Base-by-base conservation (phyloP, 2,888 invertebrate species). In the Mythimna ferrago region DNA sequence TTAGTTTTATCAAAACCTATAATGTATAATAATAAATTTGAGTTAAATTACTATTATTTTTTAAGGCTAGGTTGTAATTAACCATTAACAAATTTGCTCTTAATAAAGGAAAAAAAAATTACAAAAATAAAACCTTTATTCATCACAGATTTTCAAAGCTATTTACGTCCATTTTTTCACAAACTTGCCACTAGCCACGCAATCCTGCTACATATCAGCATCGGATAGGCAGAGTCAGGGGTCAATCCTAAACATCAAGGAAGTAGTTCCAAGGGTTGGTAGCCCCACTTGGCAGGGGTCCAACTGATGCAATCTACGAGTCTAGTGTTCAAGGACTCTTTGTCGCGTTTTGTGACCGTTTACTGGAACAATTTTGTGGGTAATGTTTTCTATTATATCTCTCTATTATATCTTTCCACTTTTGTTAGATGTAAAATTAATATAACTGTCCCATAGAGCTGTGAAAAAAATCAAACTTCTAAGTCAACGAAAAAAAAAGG, bases 271-370 rank as follows among this genome's bases (percentile, higher is more conserved):
- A 60, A 68, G 72, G 76, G 76, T 73, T 66, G 64, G 57, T 35
- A 73, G 60, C 60, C 51, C 41, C 58, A 66, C 63, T 80, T 86
- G 86, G 86, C 86, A 77, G 69, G 38, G 62, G 57, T 78, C 83
- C 86, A 86, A 85, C 66, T 80, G 82, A 82, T 78, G 66, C 38
- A 66, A 80, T 78, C 74, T 81, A 21, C 61, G 35, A 51, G 78
- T 48, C 44, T 66, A 60, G 16, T 67, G 60, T 48, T 65, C 60
- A 66, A 75, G 71, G 69, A 78, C 64, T 63, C 19, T 26, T 26
- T 26, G 26, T 26, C 1, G 35, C 58, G 65, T 48, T 70, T 78
- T 81, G 66, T 51, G 66, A 63, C 71, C 73, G 57, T 62, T 53
- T 53, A 71, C 66, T 41, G 3, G 62, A 73, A 73, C 57, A 57